Conservation (phyloP, 2,113 vertebrate genomes). For the Manacus vitellinus region DNA sequence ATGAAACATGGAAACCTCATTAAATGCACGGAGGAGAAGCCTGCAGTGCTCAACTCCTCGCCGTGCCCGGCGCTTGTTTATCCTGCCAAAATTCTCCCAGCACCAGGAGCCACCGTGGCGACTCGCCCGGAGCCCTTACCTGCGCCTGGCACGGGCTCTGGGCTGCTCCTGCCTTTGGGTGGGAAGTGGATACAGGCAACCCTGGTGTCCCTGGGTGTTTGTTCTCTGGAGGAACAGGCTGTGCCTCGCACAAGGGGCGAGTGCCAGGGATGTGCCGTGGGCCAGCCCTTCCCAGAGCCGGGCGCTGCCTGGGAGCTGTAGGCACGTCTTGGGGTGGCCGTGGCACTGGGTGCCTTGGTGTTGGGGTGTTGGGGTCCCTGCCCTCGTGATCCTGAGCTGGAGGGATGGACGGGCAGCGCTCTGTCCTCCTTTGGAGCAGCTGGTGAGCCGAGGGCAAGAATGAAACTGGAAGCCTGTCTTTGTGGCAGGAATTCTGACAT, state of each 20-base stretch:
- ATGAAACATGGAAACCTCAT: conserved; percentile 70
- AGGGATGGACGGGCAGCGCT: neutral
- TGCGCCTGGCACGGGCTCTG: neutral
- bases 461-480: neutral
- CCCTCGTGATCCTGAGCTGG: fast-evolving
- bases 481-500: conserved; percentile 17
- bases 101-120: neutral
- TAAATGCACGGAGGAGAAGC: conserved; percentile 44
- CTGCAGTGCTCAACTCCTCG: conserved; percentile 6
- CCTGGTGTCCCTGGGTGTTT: fast-evolving
- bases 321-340: neutral
- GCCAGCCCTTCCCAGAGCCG: neutral
- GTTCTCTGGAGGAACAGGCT: neutral
- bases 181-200: fast-evolving
- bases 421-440: neutral
- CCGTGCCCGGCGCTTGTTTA: neutral
- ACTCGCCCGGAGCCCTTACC: neutral
- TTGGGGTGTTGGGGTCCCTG: fast-evolving
- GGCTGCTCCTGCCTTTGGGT: neutral
- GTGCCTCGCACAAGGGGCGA: neutral
- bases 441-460: neutral
- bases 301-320: neutral
- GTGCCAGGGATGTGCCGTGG: neutral
- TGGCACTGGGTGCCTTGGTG: fast-evolving
- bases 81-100: neutral